Base-by-base conservation (phyloP, 2,797 vertebrate genomes). In the Enteromius paludinosus region DNA sequence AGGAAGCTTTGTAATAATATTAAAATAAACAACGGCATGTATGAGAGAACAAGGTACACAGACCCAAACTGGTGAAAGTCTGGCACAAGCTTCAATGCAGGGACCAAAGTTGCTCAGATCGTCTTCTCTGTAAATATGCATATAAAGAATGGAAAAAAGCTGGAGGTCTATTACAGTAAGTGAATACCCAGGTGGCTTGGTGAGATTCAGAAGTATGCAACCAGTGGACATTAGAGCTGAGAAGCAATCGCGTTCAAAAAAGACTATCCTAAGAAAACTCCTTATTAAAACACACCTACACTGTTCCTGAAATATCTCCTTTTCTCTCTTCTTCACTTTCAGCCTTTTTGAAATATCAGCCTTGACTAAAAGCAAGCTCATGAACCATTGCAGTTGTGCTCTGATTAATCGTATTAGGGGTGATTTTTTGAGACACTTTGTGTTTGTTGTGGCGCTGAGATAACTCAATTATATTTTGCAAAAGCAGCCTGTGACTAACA, bases 211-310 rank as follows among this genome's bases (percentile, higher is more conserved):
- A 66, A 66, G 33, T 38, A 17, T 66, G 18, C 9, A 66, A 66
- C 33, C 18, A 66, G 33, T 66, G 64, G 10, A 38, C n/a, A 45
- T 1, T 3, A 66, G 11, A 41, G 11, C 65, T 12, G 65, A 64
- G 15, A 6, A 17, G 7, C 43, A 7, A 69, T 69, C 12, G 25
- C 14, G 45, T 45, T 45, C 14, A 69, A 45, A 70, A 70, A 10
- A 70, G 38, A 69, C 7, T 3, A 6, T 30, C 25, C 14, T 17
- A 25, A 62, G n/a, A 76, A 61, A 30, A 54, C 52, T 25, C 28
- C 72, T 78, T 66, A 84, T 81, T 87, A 73, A 84, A 81, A 61
- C 70, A 43, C 23, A 80, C 76, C 43, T n/a, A 72, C 70, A 70
- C 83, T 41, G 70, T 64, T 56, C n/a, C 30, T 14, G 20, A 79